phyloP scores from a whole-genome alignment of 2,888 invertebrate species.

The Oeneis ivallda region DNA sequence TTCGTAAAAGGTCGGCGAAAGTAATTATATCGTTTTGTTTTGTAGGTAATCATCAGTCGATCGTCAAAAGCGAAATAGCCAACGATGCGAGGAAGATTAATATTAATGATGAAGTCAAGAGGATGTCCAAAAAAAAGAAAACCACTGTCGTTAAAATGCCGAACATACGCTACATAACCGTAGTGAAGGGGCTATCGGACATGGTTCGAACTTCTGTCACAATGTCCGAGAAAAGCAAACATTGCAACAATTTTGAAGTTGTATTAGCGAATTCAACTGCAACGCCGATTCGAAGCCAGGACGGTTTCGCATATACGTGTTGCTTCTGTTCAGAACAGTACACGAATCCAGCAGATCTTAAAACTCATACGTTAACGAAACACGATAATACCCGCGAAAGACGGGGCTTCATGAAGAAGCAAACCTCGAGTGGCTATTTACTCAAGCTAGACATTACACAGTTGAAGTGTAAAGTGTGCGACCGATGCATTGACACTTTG shows the following conservation, averaged over 20 bases:
- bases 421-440: not conserved
- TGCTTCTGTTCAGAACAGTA: slow-evolving; percentile 9
- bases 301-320: not conserved
- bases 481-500: not conserved
- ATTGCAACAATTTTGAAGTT: not conserved
- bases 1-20: too few relatives aligned
- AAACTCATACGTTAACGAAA: not conserved
- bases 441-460: slow-evolving; percentile 14
- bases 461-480: slow-evolving; percentile 9
- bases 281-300: not conserved
- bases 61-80: slow-evolving; percentile 19
- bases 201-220: not conserved
- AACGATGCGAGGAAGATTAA: slow-evolving; percentile 7
- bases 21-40: slow-evolving; percentile 8
- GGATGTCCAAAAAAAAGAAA: too few relatives aligned
- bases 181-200: not conserved
- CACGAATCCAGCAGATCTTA: not conserved
- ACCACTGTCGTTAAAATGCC: not conserved
- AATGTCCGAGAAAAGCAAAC: not conserved
- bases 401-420: not conserved
- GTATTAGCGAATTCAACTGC: not conserved
- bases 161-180: not conserved
- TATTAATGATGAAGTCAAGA: not conserved
- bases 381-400: not conserved
- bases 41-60: slow-evolving; percentile 19